Evolutionary conservation across 2,888 invertebrate genomes (phyloP).

Genomic region (Aphodius granarius): DNA sequence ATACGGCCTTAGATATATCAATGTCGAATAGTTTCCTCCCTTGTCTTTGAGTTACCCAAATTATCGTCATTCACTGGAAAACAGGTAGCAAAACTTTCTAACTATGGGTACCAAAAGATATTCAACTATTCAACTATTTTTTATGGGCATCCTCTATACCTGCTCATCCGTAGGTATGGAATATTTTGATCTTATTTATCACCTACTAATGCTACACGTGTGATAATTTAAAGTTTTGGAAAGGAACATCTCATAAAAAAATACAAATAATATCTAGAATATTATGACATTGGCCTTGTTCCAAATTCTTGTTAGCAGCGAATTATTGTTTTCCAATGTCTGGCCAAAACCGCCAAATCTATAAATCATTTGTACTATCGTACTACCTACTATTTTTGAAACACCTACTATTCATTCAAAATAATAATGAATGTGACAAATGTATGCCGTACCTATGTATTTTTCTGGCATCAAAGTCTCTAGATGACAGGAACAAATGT

Average conservation of each 20-base stretch:
- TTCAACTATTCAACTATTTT: too few species aligned
- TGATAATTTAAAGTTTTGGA: neutral
- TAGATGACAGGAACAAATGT: too few species aligned
- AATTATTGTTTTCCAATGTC: neutral
- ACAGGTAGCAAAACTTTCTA: neutral
- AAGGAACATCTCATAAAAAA: neutral
- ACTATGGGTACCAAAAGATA: too few species aligned
- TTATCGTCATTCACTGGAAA: too few species aligned
- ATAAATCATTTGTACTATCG: neutral
- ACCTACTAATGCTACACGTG: too few species aligned
- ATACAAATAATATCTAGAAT: neutral
- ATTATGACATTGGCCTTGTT: neutral
- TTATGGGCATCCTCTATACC: too few species aligned
- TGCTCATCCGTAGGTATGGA: too few species aligned
- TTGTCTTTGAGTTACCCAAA: too few species aligned
- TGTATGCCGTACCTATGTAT: neutral
- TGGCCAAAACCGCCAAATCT: neutral
- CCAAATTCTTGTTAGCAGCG: neutral
- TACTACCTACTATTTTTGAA: neutral
- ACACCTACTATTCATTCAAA: too few species aligned
- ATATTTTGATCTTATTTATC: too few species aligned
- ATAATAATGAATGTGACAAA: neutral
- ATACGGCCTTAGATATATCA: neutral
- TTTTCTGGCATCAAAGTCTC: too few species aligned
- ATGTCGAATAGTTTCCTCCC: neutral